A percentile compares a stretch with the other conserved stretches of the same genome.
These are phyloP conservation scores for Drosophila kanapiae DNA, from an alignment of 1,140 invertebrate species.

Conservation along the genomic window DNA sequence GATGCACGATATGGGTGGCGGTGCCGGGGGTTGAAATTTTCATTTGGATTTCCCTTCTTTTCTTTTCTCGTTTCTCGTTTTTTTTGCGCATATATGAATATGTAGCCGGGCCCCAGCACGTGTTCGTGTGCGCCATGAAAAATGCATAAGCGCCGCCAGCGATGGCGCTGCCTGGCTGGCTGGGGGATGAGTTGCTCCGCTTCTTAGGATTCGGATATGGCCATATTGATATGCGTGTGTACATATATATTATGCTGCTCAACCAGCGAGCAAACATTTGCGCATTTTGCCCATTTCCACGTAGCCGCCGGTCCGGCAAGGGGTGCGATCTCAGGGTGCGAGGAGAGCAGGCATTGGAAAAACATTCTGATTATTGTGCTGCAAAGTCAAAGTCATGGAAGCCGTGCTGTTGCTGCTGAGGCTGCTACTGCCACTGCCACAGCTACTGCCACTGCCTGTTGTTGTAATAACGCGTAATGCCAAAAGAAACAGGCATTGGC, in stretches of 20 bases:
- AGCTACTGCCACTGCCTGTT: slow-evolving; percentile 23
- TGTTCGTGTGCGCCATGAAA: slow-evolving; percentile 74
- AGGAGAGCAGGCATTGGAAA: slow-evolving; percentile 24
- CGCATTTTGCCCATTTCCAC: slow-evolving; percentile 75
- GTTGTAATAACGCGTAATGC: slow-evolving; percentile 76
- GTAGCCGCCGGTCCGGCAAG: slow-evolving; percentile 15
- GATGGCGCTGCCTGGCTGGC: slow-evolving; percentile 3
- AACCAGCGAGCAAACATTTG: slow-evolving; percentile 61
- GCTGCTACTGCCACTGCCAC: not conserved
- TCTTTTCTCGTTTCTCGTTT: not conserved
- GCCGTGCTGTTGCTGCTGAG: not conserved
- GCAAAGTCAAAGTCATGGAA: slow-evolving; percentile 62
- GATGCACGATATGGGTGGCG: slow-evolving; percentile 47
- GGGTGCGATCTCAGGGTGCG: not conserved
- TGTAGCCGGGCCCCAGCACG: slow-evolving; percentile 58
- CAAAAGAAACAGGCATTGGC: slow-evolving; percentile 48
- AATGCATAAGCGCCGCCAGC: slow-evolving; percentile 78
- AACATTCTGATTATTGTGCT: slow-evolving; percentile 71
- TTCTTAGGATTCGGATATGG: slow-evolving; percentile 17
- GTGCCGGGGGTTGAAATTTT: slow-evolving; percentile 44
- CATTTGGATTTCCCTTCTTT: slow-evolving; percentile 45
- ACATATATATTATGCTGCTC: slow-evolving; percentile 49
- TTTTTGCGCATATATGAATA: slow-evolving; percentile 53
- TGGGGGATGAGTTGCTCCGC: slow-evolving; percentile 1
- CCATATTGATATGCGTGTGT: slow-evolving; percentile 27